Percentiles rank a stretch among this genome's conserved stretches.
These are phyloP conservation scores for Hydrocynus forskahlii DNA, from an alignment of 2,797 vertebrate genomes.

Conservation along the genomic window DNA sequence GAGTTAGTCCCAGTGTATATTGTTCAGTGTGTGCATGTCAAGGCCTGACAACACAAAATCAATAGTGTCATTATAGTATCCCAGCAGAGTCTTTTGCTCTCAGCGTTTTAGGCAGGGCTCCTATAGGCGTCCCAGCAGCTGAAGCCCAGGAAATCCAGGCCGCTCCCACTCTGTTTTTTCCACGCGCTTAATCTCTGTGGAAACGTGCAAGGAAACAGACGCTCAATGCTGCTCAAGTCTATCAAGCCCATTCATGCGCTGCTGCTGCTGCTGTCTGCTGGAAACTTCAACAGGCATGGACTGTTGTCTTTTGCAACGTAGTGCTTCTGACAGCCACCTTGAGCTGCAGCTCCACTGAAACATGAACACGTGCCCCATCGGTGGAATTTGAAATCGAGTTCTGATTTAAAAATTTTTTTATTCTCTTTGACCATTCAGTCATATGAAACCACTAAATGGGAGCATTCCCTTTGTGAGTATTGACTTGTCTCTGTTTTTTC, in stretches of 20 bases:
- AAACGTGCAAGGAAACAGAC: constrained; percentile 51
- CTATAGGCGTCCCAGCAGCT: constrained; percentile 21
- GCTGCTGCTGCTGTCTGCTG: constrained; percentile 13
- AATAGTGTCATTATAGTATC: constrained; percentile 20
- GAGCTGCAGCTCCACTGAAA: constrained; percentile 11
- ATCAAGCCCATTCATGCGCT: constrained; percentile 51
- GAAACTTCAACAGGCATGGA: constrained; percentile 22
- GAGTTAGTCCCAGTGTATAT: constrained; percentile 16
- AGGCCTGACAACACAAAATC: constrained; percentile 30
- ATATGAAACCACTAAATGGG: constrained; percentile 1
- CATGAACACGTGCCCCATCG: neutral
- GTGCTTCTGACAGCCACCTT: constrained; percentile 16
- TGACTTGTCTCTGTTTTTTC: constrained; percentile 27
- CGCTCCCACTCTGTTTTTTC: constrained; percentile 50
- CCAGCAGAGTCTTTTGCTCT: constrained; percentile 33
- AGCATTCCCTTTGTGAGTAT: constrained; percentile 14
- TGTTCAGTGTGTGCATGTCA: constrained; percentile 31
- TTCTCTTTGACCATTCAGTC: constrained; percentile 2
- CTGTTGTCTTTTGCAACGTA: constrained; percentile 12
- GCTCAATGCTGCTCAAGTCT: constrained; percentile 36
- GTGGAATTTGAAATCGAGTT: neutral
- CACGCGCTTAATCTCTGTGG: constrained; percentile 52
- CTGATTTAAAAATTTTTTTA: neutral
- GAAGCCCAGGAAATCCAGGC: constrained; percentile 19
- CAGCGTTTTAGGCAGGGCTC: constrained; percentile 39